A percentile compares a stretch with the other conserved stretches of the same genome.
phyloP scores from a whole-genome alignment of 2,797 vertebrate genomes.

The Characodon lateralis region DNA sequence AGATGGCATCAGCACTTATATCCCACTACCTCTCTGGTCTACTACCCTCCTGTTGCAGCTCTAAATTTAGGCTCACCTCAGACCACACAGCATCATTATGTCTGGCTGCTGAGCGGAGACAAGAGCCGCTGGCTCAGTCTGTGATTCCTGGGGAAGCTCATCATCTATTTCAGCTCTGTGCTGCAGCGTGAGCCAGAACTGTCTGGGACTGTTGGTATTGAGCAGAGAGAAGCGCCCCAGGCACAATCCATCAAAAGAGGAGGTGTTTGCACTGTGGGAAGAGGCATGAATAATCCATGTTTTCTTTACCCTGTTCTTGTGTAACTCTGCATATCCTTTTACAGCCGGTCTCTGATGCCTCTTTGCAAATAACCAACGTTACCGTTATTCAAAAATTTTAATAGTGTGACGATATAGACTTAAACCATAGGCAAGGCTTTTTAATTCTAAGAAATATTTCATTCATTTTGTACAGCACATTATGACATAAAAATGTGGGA shows the following conservation, averaged over 20 bases:
- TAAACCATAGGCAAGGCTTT: neutral
- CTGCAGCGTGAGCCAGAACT: slow-evolving; percentile 59
- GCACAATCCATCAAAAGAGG: slow-evolving; percentile 81
- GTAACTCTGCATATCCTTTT: slow-evolving; percentile 53
- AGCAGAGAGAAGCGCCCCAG: slow-evolving; percentile 71
- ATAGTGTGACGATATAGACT: neutral
- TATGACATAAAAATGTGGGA: no score
- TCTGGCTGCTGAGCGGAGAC: slow-evolving; percentile 44
- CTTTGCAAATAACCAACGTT: slow-evolving; percentile 45
- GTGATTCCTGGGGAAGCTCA: slow-evolving; percentile 72
- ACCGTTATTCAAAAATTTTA: slow-evolving; percentile 41
- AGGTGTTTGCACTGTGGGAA: slow-evolving; percentile 77
- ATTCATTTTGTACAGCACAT: neutral
- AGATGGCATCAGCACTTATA: slow-evolving; percentile 38
- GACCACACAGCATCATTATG: slow-evolving; percentile 72
- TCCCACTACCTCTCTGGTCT: slow-evolving; percentile 31
- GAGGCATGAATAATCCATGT: slow-evolving; percentile 84
- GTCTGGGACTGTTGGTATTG: slow-evolving; percentile 77
- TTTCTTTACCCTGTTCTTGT: slow-evolving; percentile 70
- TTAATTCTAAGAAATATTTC: neutral
- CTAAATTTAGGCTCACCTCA: slow-evolving; percentile 67
- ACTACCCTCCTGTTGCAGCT: slow-evolving; percentile 49
- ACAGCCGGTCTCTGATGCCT: slow-evolving; percentile 36
- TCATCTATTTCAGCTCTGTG: slow-evolving; percentile 45
- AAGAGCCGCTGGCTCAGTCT: slow-evolving; percentile 69